phyloP scores from a whole-genome alignment of 2,888 invertebrate species.

The Allacma fusca region DNA sequence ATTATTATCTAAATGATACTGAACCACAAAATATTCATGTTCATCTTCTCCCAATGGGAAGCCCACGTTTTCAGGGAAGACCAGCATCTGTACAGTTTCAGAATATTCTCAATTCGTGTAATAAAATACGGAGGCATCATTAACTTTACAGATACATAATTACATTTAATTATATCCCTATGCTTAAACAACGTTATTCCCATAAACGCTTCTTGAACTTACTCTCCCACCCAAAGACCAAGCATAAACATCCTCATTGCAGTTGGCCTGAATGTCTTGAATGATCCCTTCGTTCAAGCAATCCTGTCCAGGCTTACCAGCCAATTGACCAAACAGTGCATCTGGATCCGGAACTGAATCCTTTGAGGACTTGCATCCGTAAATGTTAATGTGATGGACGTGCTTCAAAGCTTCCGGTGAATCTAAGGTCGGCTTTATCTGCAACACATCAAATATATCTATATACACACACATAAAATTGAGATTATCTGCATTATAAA shows the following conservation, averaged over 20 bases:
- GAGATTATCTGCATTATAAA: background rate
- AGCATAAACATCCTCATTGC: background rate
- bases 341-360: background rate
- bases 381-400: constrained; percentile 23
- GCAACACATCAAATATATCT: background rate
- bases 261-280: background rate
- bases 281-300: background rate
- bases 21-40: background rate
- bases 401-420: constrained; percentile 16
- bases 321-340: background rate
- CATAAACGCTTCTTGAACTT: too few species aligned
- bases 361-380: constrained; percentile 4
- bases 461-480: background rate
- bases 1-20: background rate
- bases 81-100: background rate
- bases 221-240: constrained; percentile 7
- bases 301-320: background rate
- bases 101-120: too few species aligned
- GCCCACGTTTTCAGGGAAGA: constrained; percentile 11
- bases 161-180: too few species aligned
- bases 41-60: background rate
- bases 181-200: too few species aligned
- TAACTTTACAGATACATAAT: too few species aligned
- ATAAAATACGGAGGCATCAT: too few species aligned
- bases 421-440: background rate